Evolutionary conservation across 2,113 vertebrate genomes (phyloP).

Genomic region (Stomatorhinus ivindoensis): DNA sequence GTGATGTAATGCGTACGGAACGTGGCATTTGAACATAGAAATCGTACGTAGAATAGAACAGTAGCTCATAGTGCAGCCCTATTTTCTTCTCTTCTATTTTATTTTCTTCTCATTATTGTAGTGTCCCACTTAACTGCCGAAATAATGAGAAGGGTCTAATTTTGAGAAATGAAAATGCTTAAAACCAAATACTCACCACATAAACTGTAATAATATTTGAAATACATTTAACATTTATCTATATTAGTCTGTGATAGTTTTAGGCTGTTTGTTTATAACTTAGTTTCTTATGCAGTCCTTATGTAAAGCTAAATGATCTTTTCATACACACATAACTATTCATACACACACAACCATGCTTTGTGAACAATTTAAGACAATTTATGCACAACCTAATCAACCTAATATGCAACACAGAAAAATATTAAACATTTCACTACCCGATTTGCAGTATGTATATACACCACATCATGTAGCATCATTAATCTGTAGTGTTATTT

Average conservation of each 20-base stretch:
- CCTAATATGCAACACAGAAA: background rate
- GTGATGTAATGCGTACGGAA: slow-evolving; percentile 11
- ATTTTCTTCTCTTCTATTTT: too few relatives aligned
- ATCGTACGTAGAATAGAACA: background rate
- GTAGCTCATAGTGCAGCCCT: background rate
- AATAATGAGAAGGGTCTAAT: background rate
- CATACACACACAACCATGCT: background rate
- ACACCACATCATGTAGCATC: background rate
- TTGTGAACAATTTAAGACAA: background rate
- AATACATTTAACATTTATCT: background rate
- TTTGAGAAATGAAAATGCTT: background rate
- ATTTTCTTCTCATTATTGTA: too few relatives aligned
- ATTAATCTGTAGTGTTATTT: background rate
- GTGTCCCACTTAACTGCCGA: background rate
- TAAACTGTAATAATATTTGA: too few relatives aligned
- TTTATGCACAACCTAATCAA: background rate
- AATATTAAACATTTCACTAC: background rate
- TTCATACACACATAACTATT: too few relatives aligned
- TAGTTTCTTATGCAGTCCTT: background rate
- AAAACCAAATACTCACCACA: too few relatives aligned
- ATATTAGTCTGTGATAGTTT: background rate
- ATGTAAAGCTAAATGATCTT: background rate
- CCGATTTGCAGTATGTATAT: background rate
- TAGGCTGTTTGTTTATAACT: background rate
- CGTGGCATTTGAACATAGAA: background rate